phyloP scores from a whole-genome alignment of 2,888 invertebrate genomes.

The Drosophila cognata region DNA sequence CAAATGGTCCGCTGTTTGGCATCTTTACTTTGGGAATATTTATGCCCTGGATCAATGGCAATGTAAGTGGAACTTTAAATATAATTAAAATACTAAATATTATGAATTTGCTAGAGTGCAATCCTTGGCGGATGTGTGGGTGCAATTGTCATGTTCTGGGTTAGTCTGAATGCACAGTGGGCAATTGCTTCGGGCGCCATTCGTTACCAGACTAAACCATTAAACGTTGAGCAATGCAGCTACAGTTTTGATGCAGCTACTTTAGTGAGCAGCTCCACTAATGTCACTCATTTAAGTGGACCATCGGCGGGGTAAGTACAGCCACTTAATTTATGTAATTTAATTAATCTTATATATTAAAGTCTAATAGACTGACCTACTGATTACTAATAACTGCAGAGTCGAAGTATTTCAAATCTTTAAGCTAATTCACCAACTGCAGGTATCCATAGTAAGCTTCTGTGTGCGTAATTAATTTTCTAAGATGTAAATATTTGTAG shows the following conservation, averaged over 20 bases:
- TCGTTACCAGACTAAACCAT: constrained; percentile 88
- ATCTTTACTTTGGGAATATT: constrained; percentile 89
- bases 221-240: constrained; percentile 88
- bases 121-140: constrained; percentile 87
- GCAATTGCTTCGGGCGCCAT: constrained; percentile 88
- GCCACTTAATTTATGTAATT: not conserved
- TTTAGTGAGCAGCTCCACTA: constrained; percentile 54
- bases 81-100: not conserved
- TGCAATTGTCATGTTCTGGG: constrained; percentile 87
- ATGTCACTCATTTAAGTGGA: constrained; percentile 46
- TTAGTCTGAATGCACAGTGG: constrained; percentile 88
- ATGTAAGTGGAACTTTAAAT: constrained; percentile 84
- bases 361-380: not conserved
- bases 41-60: constrained; percentile 89
- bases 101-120: constrained; percentile 85
- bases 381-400: not conserved
- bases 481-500: too few relatives aligned
- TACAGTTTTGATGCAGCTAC: constrained; percentile 87
- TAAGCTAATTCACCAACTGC: too few relatives aligned
- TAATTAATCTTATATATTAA: not conserved
- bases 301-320: constrained; percentile 69
- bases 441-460: too few relatives aligned
- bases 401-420: too few relatives aligned
- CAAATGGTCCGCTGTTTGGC: constrained; percentile 90
- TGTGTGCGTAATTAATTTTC: too few relatives aligned